Evolutionary conservation across 1,140 invertebrate genomes (phyloP), one percentile per base, ranked within the genome.

Genomic region (Wasmannia auropunctata): DNA sequence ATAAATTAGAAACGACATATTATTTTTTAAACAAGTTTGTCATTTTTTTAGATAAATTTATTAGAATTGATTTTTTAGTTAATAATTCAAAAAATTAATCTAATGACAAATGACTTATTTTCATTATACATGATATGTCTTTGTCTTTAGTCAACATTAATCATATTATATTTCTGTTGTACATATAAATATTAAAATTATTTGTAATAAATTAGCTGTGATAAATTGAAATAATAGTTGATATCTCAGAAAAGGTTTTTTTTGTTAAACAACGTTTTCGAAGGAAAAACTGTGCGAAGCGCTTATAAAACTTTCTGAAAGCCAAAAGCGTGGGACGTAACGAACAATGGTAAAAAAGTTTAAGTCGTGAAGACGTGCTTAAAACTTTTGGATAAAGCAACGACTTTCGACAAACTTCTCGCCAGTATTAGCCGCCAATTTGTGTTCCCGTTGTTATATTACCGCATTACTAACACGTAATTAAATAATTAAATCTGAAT

Each of bases 241-340:
- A 69, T 22, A 72, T 43, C 8, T 8, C 4, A 16, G 3, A 8
- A n/a, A 31, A 58, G 16, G 25, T 40, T 22, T n/a, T 40, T 70
- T 72, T 58, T 72, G 58, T 46, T 72, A 14, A n/a, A 43, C 14
- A 67, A 19, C 0, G 3, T 34, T 81, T 43, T 11, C 7, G 16
- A n/a, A 3, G 16, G 34, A 67, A 85, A 85, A 85, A 85, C 37
- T 51, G 31, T 22, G 11, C 11, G 31, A 63, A 14, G 46, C 25
- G 43, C 46, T 63, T 54, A 40, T 19, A 22, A 76, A 85, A 88
- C 72, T 88, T 85, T 67, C 0, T 4, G 34, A 67, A 85, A 86
- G 75, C 28, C 8, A 43, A 88, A 88, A 72, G 63, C 65, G 43
- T 46, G 10, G 65, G 40, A 49, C 46, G 56, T 37, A 22, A 58